Conservation (phyloP, 2,113 vertebrate genomes). For the Alces alces region DNA sequence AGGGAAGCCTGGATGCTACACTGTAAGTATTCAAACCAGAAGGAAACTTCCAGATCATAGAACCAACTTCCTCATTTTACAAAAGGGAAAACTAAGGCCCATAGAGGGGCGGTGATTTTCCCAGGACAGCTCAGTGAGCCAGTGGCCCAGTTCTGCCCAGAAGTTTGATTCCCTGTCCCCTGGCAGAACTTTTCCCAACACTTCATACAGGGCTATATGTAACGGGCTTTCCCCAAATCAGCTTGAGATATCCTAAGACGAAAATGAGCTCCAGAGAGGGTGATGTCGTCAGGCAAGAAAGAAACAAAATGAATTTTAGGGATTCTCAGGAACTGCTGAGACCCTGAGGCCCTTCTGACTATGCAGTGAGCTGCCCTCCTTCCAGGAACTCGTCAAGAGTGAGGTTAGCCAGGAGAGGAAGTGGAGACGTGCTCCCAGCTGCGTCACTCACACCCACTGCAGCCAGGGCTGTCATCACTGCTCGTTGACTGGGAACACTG, state of each 20-base stretch:
- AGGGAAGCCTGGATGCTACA: neutral
- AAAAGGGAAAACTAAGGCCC: neutral
- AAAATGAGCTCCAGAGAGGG: neutral
- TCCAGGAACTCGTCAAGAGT: neutral
- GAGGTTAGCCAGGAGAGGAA: neutral
- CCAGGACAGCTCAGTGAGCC: neutral
- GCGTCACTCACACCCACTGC: neutral
- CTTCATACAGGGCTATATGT: neutral
- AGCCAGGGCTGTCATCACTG: neutral
- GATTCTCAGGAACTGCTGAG: neutral
- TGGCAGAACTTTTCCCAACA: neutral
- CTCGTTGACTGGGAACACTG: neutral
- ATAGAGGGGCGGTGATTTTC: neutral
- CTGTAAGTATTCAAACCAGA: neutral
- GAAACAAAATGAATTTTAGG: neutral
- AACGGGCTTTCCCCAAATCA: neutral
- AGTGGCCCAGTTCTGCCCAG: neutral
- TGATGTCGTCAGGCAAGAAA: neutral
- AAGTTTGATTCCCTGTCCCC: neutral
- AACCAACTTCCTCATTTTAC: neutral
- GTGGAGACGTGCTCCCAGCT: neutral
- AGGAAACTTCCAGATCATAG: neutral
- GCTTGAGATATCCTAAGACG: neutral
- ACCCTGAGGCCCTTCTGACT: neutral
- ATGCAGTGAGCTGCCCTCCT: neutral